These are phyloP conservation scores for Australoheros scitulus DNA, from an alignment of 2,113 vertebrate species.

Conservation along the genomic window DNA sequence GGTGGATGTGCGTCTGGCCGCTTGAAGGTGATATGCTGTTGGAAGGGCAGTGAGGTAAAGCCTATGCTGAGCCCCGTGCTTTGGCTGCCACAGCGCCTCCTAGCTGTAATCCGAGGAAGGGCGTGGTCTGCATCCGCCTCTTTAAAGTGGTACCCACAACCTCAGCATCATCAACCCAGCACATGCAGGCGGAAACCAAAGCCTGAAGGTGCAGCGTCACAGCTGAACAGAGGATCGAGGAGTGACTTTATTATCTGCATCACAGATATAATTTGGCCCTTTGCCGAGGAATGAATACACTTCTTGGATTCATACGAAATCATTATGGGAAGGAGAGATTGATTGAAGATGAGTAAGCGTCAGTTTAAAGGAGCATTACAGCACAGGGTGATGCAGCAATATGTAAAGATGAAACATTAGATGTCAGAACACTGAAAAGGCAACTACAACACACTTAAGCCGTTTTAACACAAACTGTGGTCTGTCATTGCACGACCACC, in stretches of 20 bases:
- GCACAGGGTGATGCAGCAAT: slow-evolving; percentile 32
- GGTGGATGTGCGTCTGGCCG: slow-evolving; percentile 45
- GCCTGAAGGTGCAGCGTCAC: slow-evolving; percentile 18
- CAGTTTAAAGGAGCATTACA: slow-evolving; percentile 5
- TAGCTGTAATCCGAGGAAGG: slow-evolving; percentile 44
- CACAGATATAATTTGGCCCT: background rate
- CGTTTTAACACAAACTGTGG: accelerated
- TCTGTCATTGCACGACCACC: background rate
- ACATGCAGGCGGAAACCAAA: slow-evolving; percentile 10
- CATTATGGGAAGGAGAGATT: background rate
- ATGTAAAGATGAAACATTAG: background rate
- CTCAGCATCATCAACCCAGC: slow-evolving; percentile 31
- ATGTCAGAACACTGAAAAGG: background rate
- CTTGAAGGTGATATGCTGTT: slow-evolving; percentile 77
- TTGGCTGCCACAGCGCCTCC: slow-evolving; percentile 49
- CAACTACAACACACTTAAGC: background rate
- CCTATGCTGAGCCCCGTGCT: slow-evolving; percentile 37
- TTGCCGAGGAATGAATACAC: background rate
- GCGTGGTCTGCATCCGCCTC: slow-evolving; percentile 74
- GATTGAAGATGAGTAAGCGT: background rate
- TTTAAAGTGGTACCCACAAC: slow-evolving; percentile 68
- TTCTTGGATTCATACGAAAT: background rate
- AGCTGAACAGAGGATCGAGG: background rate
- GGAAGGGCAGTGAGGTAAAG: slow-evolving; percentile 69
- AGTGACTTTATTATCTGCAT: background rate